These are phyloP conservation scores for Platysternon megacephalum DNA, from an alignment of 2,113 vertebrate species.

Conservation along the genomic window DNA sequence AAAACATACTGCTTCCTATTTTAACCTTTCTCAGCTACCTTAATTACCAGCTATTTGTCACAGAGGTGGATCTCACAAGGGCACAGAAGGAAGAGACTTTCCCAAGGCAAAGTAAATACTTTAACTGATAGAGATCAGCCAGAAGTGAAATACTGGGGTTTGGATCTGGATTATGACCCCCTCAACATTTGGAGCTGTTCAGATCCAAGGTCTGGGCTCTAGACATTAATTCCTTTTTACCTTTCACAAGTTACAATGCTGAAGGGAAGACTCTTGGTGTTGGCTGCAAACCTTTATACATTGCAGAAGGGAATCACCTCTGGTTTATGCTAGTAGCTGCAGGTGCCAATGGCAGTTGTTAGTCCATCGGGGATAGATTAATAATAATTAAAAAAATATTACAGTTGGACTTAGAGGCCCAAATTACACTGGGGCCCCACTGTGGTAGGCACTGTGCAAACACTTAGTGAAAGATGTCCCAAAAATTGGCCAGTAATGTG, in stretches of 20 bases:
- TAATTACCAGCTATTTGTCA: conserved; percentile 56
- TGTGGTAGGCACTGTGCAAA: background rate
- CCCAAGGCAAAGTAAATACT: background rate
- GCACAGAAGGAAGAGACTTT: background rate
- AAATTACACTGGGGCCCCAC: background rate
- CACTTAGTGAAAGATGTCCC: background rate
- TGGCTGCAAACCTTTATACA: background rate
- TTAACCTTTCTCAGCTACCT: conserved; percentile 3
- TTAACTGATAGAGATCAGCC: background rate
- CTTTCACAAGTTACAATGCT: background rate
- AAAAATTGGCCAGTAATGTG: background rate
- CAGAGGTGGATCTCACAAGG: background rate
- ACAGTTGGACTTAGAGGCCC: background rate
- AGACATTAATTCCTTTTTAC: background rate
- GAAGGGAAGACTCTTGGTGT: background rate
- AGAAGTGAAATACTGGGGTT: background rate
- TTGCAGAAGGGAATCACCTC: background rate
- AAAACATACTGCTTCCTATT: conserved; percentile 43
- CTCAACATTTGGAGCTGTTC: background rate
- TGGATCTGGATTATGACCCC: background rate
- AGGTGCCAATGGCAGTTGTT: too few relatives aligned
- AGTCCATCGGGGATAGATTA: background rate
- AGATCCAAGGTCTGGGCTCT: background rate
- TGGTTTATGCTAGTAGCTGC: background rate
- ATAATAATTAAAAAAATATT: background rate